Percentiles rank a stretch among this genome's conserved stretches.
phyloP scores from a whole-genome alignment of 1,140 invertebrate species.

The Callitettix versicolor region DNA sequence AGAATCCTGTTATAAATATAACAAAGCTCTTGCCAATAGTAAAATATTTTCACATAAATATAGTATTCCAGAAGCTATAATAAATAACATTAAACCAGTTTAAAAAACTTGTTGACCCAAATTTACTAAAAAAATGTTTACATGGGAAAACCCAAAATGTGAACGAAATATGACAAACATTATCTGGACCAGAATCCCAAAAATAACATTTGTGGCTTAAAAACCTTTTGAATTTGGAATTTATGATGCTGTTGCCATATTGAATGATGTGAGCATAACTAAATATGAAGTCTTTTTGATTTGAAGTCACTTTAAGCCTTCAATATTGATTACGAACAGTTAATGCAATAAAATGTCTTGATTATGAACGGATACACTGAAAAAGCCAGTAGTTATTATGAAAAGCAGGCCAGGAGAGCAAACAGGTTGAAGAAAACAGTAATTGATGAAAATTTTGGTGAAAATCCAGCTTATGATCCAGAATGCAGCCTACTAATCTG shows the following conservation, averaged over 20 bases:
- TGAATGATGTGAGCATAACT: slow-evolving; percentile 17
- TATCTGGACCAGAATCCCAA: slow-evolving; percentile 18
- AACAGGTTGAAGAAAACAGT: too few relatives aligned
- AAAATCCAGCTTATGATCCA: too few relatives aligned
- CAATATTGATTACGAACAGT: background rate
- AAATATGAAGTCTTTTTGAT: slow-evolving; percentile 12
- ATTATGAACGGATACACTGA: slow-evolving; percentile 10
- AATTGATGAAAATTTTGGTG: too few relatives aligned
- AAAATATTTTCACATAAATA: slow-evolving; percentile 6
- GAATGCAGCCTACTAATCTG: too few relatives aligned
- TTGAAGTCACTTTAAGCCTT: slow-evolving; percentile 7
- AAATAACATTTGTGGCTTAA: slow-evolving; percentile 11
- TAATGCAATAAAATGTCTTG: slow-evolving; percentile 4
- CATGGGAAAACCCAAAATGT: slow-evolving; percentile 18
- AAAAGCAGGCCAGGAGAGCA: too few relatives aligned
- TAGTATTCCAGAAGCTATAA: slow-evolving; percentile 13
- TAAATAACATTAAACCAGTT: slow-evolving; percentile 17
- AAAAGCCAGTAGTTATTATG: too few relatives aligned
- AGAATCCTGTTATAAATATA: slow-evolving; percentile 26
- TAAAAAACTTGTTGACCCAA: slow-evolving; percentile 15
- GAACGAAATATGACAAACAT: slow-evolving; percentile 14
- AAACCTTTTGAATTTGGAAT: slow-evolving; percentile 9
- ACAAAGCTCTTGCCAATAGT: background rate
- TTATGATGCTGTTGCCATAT: slow-evolving; percentile 15
- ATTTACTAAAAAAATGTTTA: slow-evolving; percentile 21